phyloP scores from a whole-genome alignment of 92 coral and sea anemone genomes.

The Palythoa heliodiscus region DNA sequence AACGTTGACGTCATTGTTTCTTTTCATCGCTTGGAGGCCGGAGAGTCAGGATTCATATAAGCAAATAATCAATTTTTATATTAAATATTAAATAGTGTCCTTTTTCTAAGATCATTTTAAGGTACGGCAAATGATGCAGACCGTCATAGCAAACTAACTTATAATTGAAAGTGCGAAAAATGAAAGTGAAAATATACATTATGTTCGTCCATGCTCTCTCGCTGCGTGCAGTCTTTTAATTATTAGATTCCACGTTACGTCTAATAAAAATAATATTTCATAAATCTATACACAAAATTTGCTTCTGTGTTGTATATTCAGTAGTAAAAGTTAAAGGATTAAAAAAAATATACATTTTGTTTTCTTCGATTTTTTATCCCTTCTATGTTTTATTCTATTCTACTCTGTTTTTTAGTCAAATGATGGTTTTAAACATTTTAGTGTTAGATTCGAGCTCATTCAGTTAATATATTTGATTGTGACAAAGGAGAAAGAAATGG shows the following conservation, averaged over 20 bases:
- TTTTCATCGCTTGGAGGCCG: slow-evolving; percentile 8
- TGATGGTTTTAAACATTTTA: no score
- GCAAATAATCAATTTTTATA: slow-evolving; percentile 4
- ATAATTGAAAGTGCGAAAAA: slow-evolving; percentile 7
- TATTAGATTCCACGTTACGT: not conserved
- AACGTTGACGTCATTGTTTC: slow-evolving; percentile 22
- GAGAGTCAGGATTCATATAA: slow-evolving; percentile 8
- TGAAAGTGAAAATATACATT: slow-evolving; percentile 5
- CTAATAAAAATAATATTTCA: not conserved
- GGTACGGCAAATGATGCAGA: not conserved
- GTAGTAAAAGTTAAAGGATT: not conserved
- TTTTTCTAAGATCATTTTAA: slow-evolving; percentile 18
- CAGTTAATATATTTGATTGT: no score
- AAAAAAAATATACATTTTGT: not conserved
- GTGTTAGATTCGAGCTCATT: no score
- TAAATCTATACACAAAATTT: not conserved
- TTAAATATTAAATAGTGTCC: slow-evolving; percentile 39
- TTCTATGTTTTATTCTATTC: no score
- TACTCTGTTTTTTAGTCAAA: no score
- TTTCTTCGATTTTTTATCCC: not conserved
- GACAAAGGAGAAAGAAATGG: not conserved
- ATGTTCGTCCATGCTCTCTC: not conserved
- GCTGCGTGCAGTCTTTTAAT: slow-evolving; percentile 21
- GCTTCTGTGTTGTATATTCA: not conserved
- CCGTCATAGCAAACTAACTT: slow-evolving; percentile 2